phyloP scores from a whole-genome alignment of 1,140 invertebrate genomes.

The Eciton burchellii region DNA sequence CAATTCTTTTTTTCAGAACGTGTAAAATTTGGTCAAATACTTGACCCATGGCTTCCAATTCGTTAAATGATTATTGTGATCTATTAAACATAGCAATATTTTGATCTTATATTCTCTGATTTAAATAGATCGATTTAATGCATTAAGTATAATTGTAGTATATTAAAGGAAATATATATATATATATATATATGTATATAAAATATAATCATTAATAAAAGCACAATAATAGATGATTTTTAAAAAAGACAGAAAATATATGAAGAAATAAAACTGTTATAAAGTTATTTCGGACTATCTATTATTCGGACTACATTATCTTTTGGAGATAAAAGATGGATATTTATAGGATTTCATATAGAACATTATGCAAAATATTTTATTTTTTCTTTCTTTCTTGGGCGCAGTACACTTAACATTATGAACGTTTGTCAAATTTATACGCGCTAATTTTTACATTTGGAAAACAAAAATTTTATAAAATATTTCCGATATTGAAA shows the following conservation, averaged over 20 bases:
- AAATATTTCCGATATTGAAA: constrained; percentile 9
- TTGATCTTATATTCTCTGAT: not conserved
- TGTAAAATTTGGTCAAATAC: constrained; percentile 87
- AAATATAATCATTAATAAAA: constrained; percentile 4
- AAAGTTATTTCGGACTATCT: not conserved
- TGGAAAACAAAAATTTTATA: constrained; percentile 23
- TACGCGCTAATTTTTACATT: constrained; percentile 10
- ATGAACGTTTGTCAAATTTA: constrained; percentile 17
- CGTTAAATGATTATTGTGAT: constrained; percentile 84
- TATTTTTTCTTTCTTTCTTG: constrained; percentile 39
- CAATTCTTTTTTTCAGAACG: constrained; percentile 86
- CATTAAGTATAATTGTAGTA: constrained; percentile 33
- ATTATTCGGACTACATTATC: too few relatives aligned
- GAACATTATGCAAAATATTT: constrained; percentile 22
- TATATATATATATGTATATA: not conserved
- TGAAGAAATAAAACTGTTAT: not conserved
- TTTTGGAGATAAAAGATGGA: constrained; percentile 9
- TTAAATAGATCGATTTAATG: not conserved
- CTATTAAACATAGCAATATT: constrained; percentile 25
- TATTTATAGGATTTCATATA: constrained; percentile 18
- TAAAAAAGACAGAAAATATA: constrained; percentile 6
- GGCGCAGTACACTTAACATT: constrained; percentile 22
- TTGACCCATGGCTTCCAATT: constrained; percentile 88
- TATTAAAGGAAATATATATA: not conserved
- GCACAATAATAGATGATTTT: not conserved